Evolutionary conservation across 2,113 vertebrate genomes (phyloP).

Genomic region (Indri indri): DNA sequence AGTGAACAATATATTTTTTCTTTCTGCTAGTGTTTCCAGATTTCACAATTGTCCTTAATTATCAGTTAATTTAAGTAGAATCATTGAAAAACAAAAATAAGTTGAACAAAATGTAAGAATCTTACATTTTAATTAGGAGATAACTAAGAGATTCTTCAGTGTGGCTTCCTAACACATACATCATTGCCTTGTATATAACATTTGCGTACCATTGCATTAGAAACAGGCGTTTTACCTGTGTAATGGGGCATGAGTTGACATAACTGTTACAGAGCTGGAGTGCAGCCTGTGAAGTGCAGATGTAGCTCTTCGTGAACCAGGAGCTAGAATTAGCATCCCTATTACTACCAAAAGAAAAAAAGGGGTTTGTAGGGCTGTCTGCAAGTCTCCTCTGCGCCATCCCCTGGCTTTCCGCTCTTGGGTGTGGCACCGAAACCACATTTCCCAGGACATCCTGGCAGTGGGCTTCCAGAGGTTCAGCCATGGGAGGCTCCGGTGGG

Average conservation of each 20-base stretch:
- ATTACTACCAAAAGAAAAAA: neutral
- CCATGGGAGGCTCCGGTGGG: accelerated
- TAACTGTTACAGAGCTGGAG: neutral
- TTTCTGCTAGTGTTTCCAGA: neutral
- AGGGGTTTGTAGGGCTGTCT: neutral
- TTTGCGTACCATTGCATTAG: neutral
- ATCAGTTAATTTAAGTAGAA: neutral
- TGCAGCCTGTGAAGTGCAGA: neutral
- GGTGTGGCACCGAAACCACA: neutral
- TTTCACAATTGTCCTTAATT: neutral
- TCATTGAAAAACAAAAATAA: neutral
- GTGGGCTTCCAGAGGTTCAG: neutral
- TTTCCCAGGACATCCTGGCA: neutral
- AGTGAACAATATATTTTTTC: neutral
- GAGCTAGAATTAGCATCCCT: neutral
- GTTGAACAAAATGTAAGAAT: neutral
- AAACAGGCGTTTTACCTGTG: neutral
- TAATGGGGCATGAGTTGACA: neutral
- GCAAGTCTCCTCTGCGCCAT: accelerated
- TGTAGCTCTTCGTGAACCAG: neutral
- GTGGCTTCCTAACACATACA: neutral
- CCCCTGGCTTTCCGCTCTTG: neutral
- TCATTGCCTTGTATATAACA: neutral
- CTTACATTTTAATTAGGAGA: neutral
- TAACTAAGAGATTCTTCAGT: neutral